Evolutionary conservation across 2,888 invertebrate species (phyloP).

Genomic region (Drosophila acutilabella): DNA sequence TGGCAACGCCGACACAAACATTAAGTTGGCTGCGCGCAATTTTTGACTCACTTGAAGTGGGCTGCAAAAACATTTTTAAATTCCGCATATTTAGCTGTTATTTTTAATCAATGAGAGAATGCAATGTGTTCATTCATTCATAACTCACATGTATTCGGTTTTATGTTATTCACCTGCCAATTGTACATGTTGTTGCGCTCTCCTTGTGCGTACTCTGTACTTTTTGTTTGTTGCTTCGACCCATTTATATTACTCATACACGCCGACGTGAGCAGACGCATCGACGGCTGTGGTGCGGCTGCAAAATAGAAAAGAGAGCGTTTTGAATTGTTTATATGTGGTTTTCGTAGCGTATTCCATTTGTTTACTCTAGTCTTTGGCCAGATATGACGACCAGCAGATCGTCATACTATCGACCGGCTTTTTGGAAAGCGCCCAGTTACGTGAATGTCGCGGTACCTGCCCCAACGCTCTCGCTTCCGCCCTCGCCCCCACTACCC

Average conservation of each 20-base stretch:
- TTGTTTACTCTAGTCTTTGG: conserved; percentile 78
- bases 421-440: conserved; percentile 82
- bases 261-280: conserved; percentile 67
- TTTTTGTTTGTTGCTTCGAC: conserved; percentile 36
- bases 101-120: conserved; percentile 32
- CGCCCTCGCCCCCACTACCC: conserved; percentile 22
- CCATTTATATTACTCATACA: conserved; percentile 49
- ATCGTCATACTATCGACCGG: conserved; percentile 79
- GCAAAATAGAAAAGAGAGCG: conserved; percentile 43
- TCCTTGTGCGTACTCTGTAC: conserved; percentile 29
- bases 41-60: conserved; percentile 25
- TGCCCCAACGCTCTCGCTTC: conserved; percentile 13
- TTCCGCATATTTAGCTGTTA: conserved; percentile 5
- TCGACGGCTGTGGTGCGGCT: conserved; percentile 36
- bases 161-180: conserved; percentile 31
- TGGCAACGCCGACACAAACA: conserved; percentile 32
- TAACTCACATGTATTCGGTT: conserved; percentile 12
- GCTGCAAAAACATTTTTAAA: conserved; percentile 26
- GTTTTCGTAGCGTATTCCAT: conserved; percentile 56
- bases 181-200: conserved; percentile 35
- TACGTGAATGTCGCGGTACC: conserved; percentile 38
- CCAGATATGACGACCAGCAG: conserved; percentile 77
- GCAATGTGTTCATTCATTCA: conserved; percentile 25
- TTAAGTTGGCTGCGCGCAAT: conserved; percentile 42
- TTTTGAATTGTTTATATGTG: conserved; percentile 67